Conservation (phyloP, 2,113 vertebrate species). For the Cyprinus carpio region DNA sequence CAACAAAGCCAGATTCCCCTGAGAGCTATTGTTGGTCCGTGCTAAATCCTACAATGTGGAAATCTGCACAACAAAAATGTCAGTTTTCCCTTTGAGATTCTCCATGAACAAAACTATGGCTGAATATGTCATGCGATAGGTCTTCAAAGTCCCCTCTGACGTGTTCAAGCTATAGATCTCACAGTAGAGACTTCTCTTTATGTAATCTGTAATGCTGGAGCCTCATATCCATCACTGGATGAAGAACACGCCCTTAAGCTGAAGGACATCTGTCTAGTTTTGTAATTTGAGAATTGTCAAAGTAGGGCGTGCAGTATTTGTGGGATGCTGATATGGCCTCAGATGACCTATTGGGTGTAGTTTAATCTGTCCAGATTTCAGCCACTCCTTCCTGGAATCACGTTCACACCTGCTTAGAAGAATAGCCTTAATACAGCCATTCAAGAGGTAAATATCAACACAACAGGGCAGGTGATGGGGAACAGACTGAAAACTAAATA, state of each 20-base stretch:
- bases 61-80: slow-evolving; percentile 23
- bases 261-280: slow-evolving; percentile 28
- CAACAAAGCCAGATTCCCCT: slow-evolving; percentile 50
- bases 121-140: slow-evolving; percentile 55
- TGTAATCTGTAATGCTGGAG: slow-evolving; percentile 59
- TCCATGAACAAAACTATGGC: slow-evolving; percentile 28
- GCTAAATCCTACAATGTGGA: slow-evolving; percentile 52
- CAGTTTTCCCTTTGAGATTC: slow-evolving; percentile 37
- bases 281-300: slow-evolving; percentile 64
- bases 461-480: neutral
- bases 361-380: slow-evolving; percentile 62
- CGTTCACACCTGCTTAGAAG: slow-evolving; percentile 27
- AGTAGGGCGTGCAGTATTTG: slow-evolving; percentile 73
- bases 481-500: neutral
- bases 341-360: slow-evolving; percentile 62
- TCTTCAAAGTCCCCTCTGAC: slow-evolving; percentile 38
- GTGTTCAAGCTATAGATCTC: slow-evolving; percentile 17
- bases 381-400: slow-evolving; percentile 58
- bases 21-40: slow-evolving; percentile 43
- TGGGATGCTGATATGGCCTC: slow-evolving; percentile 57
- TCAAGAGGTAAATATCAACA: neutral
- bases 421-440: neutral
- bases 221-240: slow-evolving; percentile 54
- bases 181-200: slow-evolving; percentile 56
- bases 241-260: slow-evolving; percentile 54